Base-by-base conservation (phyloP, 1,140 invertebrate genomes). In the Panagrolaimus sp. region DNA sequence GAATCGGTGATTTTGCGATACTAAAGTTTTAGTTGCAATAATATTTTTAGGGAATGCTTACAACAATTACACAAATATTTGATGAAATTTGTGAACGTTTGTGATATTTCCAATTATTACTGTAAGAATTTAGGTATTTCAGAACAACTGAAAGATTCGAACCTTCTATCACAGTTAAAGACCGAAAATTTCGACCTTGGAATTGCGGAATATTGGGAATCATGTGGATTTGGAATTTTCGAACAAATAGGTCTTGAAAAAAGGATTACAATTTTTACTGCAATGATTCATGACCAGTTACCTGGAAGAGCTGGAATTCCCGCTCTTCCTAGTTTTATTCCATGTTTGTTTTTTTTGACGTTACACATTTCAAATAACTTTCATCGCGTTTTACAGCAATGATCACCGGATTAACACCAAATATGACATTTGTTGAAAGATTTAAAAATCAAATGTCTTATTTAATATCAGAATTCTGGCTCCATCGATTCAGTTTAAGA, bases 351-450 rank as follows among this genome's bases (percentile, higher is more conserved):
- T n/a, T n/a, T n/a, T n/a, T n/a, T 57, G n/a, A 16, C 1, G 9
- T 9, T 20, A 2, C 51, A 25, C n/a, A 16, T 57, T 2, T 20
- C 51, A 16, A 16, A 38, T 57, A 20, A 25, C 51, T 2, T 1
- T 27, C 9, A 27, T 16, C 27, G n/a, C 27, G 20, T 27, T 20
- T 27, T 57, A 4, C 7, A 38, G 31, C 31, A 38, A 38, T 38
- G 31, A 38, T 38, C 2, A 38, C 31, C 2, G 31, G 31, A 38
- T 38, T 38, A 4, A 38, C 31, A 2, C 31, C 31, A 38, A 16
- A 57, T 57, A 57, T 57, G 51, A 57, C 20, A 20, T 57, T 57
- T 20, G 4, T 57, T 16, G 51, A 57, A 57, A n/a, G 51, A 27
- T 20, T 57, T 27, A 27, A 57, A 57, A 57, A 57, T 27, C 27